Percentiles rank a stretch among this genome's conserved stretches.
Conservation (phyloP, 2,888 invertebrate genomes). For the Zelleria hepariella region DNA sequence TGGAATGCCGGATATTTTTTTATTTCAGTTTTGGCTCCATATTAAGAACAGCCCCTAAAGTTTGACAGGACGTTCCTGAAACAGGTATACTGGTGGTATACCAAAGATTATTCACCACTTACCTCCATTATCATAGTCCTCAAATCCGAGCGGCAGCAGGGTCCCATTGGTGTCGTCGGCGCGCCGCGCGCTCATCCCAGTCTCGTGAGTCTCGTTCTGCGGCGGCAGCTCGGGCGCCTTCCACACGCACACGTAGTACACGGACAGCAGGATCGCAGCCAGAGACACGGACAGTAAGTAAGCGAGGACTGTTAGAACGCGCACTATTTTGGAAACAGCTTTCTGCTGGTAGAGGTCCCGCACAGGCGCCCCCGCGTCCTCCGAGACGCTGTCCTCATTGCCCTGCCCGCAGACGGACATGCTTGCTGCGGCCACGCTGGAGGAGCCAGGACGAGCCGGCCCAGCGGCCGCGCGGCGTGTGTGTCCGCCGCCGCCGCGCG, state of each 20-base stretch:
- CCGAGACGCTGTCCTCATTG: slow-evolving; percentile 44
- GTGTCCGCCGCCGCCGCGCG: slow-evolving; percentile 16
- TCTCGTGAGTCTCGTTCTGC: slow-evolving; percentile 19
- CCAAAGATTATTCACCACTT: not conserved
- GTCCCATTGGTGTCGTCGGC: not conserved
- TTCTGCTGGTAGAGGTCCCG: slow-evolving; percentile 55
- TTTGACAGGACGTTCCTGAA: too few species aligned
- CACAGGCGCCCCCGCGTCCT: slow-evolving; percentile 32
- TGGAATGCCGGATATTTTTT: too few species aligned
- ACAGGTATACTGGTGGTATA: too few species aligned
- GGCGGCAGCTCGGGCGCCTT: slow-evolving; percentile 74
- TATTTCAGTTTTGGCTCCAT: too few species aligned
- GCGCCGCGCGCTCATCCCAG: not conserved
- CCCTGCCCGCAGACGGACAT: slow-evolving; percentile 55
- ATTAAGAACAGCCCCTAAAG: too few species aligned
- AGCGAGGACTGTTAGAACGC: slow-evolving; percentile 84
- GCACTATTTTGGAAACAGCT: slow-evolving; percentile 54
- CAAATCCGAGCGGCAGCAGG: not conserved
- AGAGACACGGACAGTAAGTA: slow-evolving; percentile 89
- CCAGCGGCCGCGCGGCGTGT: not conserved
- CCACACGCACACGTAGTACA: slow-evolving; percentile 88
- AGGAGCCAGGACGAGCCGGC: slow-evolving; percentile 9
- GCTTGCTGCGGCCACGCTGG: slow-evolving; percentile 18
- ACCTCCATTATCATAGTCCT: not conserved
- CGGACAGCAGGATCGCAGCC: slow-evolving; percentile 84